Evolutionary conservation across 2,797 vertebrate genomes (phyloP), one percentile per base, ranked within the genome.

Genomic region (Ctenopoma multispine): DNA sequence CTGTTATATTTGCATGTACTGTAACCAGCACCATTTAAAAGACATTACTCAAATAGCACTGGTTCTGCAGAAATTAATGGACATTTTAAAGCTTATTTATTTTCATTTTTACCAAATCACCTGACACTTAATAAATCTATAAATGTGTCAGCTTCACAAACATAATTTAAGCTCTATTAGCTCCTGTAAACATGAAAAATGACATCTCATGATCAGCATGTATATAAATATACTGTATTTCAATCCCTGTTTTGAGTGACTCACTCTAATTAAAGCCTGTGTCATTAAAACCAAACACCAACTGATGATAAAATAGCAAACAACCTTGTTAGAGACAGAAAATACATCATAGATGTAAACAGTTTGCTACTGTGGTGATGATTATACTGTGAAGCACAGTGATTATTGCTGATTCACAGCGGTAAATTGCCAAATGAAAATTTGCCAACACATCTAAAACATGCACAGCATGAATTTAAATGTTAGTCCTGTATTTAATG

Each of bases 231-330:
- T 40, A 40, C 11, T 38, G 7, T 12, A 8, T 8, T 5, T 40
- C 38, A 40, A 10, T 40, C 38, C 38, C 38, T 9, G 13, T 40
- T 14, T 41, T 41, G 13, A 41, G 4, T 41, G 40, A 15, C 14
- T 41, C 6, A 18, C 0, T 54, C n/a, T 61, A 21, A 60, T 64
- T 69, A 60, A 49, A 40, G 43, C n/a, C 12, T 55, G 55, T 34
- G 15, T 20, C 40, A 17, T 41, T 41, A 41, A 41, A 41, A 27
- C 1, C 47, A 43, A 29, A 44, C 17, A 66, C 15, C 24, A 38
- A 21, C 56, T 5, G 29, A 51, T 38, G 36, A 61, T 56, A 50
- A 10, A 60, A 41, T 6, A 50, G 21, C 27, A 65, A 59, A 56
- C 49, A 60, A 41, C 23, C 8, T 20, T 46, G 18, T 56, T 44